phyloP scores from a whole-genome alignment of 2,113 vertebrate species.

The Tragelaphus scriptus region DNA sequence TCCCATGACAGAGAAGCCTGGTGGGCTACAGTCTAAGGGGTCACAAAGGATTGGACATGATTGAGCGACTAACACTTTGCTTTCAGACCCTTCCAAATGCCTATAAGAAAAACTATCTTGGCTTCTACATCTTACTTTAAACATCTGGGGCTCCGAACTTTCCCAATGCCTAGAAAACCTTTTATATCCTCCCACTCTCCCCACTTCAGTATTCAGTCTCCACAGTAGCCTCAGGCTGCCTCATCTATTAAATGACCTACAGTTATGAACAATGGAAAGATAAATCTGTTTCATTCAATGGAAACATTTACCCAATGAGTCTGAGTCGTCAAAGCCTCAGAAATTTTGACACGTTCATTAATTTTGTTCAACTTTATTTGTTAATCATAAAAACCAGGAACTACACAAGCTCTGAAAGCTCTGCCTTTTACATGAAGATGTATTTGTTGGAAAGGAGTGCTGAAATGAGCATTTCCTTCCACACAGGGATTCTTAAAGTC shows the following conservation, averaged over 20 bases:
- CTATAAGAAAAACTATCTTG: not conserved
- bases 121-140: not conserved
- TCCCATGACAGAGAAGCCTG: not conserved
- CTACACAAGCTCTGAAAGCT: not conserved
- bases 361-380: constrained; percentile 68
- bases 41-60: not conserved
- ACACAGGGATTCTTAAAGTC: not conserved
- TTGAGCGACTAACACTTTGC: not conserved
- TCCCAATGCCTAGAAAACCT: not conserved
- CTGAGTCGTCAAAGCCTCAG: constrained; percentile 67
- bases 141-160: not conserved
- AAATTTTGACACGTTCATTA: constrained; percentile 69
- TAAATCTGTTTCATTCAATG: constrained; percentile 58
- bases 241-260: constrained; percentile 56
- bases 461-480: constrained; percentile 6
- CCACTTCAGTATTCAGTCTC: not conserved
- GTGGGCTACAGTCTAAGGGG: not conserved
- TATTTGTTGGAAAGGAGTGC: constrained; percentile 4
- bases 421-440: constrained; percentile 32
- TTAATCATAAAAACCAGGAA: constrained; percentile 58
- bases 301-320: constrained; percentile 61
- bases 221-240: not conserved
- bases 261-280: constrained; percentile 65
- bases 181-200: not conserved
- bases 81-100: not conserved